These are phyloP conservation scores for Trichoplusia ni DNA, from an alignment of 1,140 invertebrate species.

Conservation along the genomic window DNA sequence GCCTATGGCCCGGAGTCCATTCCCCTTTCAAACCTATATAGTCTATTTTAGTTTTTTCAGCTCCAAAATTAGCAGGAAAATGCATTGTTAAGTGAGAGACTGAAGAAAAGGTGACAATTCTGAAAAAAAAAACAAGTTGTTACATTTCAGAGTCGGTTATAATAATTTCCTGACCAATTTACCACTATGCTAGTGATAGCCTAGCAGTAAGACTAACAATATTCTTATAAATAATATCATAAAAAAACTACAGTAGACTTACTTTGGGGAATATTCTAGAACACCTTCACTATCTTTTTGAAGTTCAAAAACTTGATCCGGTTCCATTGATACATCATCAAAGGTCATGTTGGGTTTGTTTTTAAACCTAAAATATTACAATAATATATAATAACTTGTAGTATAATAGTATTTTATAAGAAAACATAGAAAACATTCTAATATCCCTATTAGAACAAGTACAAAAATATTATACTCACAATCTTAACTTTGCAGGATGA, in stretches of 20 bases:
- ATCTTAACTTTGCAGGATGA: slow-evolving; percentile 92
- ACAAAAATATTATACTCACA: slow-evolving; percentile 84
- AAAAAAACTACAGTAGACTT: slow-evolving; percentile 57
- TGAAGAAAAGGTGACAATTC: slow-evolving; percentile 94
- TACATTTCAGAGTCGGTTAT: too few relatives aligned
- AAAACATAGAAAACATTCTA: too few relatives aligned
- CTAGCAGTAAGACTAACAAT: too few relatives aligned
- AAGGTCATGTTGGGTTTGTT: slow-evolving; percentile 97
- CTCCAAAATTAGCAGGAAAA: slow-evolving; percentile 94
- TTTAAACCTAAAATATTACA: slow-evolving; percentile 87
- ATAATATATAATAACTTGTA: not conserved
- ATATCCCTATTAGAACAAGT: slow-evolving; percentile 14
- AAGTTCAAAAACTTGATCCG: slow-evolving; percentile 97
- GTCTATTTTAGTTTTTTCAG: slow-evolving; percentile 92
- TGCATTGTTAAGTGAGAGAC: slow-evolving; percentile 94
- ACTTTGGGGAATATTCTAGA: slow-evolving; percentile 95
- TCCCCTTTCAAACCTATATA: slow-evolving; percentile 98
- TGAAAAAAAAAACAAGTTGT: slow-evolving; percentile 76
- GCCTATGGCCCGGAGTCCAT: slow-evolving; percentile 90
- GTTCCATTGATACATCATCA: slow-evolving; percentile 87
- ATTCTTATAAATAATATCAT: not conserved
- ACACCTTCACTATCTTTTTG: slow-evolving; percentile 89
- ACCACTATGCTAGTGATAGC: not conserved
- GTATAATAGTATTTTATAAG: not conserved
- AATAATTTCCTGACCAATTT: too few relatives aligned